phyloP scores from a whole-genome alignment of 1,140 invertebrate species.

The Frieseomelitta varia region DNA sequence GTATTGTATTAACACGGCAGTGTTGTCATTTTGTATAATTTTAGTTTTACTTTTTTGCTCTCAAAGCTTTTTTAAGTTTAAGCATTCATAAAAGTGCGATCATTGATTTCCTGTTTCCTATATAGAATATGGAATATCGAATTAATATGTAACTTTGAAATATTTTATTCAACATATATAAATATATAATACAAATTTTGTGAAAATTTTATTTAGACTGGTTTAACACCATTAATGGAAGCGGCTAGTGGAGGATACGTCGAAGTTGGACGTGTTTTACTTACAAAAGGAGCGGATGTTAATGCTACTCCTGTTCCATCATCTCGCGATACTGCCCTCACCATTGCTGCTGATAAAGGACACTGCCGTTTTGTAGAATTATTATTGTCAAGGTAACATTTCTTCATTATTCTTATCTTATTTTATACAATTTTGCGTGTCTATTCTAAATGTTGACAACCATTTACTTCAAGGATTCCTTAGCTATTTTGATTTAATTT shows the following conservation, averaged over 20 bases:
- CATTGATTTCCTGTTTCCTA: background rate
- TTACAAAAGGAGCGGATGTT: constrained; percentile 98
- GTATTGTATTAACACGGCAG: no score
- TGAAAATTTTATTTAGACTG: constrained; percentile 85
- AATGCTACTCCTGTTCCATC: constrained; percentile 99
- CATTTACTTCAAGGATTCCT: no score
- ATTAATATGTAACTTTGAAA: background rate
- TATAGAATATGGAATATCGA: background rate
- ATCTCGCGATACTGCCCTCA: constrained; percentile 98
- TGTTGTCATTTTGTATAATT: background rate
- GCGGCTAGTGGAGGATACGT: constrained; percentile 99
- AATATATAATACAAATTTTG: background rate
- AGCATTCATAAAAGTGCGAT: background rate
- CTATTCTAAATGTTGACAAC: background rate
- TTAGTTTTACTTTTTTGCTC: background rate
- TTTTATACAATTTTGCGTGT: background rate
- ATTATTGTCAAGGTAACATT: constrained; percentile 82
- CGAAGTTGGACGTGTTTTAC: constrained; percentile 96
- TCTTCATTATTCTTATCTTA: background rate
- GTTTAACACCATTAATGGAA: constrained; percentile 99
- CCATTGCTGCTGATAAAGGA: constrained; percentile 99
- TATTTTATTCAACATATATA: background rate
- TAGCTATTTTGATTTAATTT: no score
- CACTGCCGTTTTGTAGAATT: constrained; percentile 98
- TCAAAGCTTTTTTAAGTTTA: background rate